A percentile compares a stretch with the other conserved stretches of the same genome.
These are phyloP conservation scores for Eclectus roratus DNA, from an alignment of 2,113 vertebrate species.

Conservation along the genomic window DNA sequence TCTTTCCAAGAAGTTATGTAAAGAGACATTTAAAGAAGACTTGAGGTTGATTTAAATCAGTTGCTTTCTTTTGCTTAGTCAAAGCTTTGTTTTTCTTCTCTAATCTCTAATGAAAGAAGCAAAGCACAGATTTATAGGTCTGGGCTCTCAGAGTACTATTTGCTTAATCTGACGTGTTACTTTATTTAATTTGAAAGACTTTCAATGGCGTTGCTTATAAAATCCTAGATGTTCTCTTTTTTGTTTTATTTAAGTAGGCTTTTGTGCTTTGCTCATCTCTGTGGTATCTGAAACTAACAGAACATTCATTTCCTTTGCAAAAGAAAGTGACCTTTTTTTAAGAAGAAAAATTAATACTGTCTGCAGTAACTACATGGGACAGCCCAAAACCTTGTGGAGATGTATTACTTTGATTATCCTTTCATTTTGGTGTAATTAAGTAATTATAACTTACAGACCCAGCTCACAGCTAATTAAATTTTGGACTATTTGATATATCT, in stretches of 20 bases:
- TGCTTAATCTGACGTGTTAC: not conserved
- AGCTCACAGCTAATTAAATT: conserved; percentile 71
- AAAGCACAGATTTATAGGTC: not conserved
- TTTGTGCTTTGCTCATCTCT: not conserved
- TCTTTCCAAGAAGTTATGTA: not conserved
- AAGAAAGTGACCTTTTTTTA: not conserved
- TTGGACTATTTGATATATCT: conserved; percentile 45
- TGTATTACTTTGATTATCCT: conserved; percentile 62
- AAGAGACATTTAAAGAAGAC: not conserved
- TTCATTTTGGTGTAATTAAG: conserved; percentile 73
- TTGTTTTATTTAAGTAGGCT: not conserved
- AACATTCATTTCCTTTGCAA: not conserved
- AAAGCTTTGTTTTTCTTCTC: not conserved
- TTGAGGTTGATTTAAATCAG: not conserved
- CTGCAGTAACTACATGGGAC: conserved; percentile 12
- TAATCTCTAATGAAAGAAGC: not conserved
- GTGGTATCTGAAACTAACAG: not conserved
- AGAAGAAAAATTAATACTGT: not conserved
- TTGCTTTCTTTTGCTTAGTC: not conserved
- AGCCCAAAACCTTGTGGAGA: conserved; percentile 46
- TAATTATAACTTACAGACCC: conserved; percentile 68
- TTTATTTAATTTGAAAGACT: conserved; percentile 16
- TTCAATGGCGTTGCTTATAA: not conserved
- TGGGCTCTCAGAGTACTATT: not conserved
- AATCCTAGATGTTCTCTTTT: not conserved